phyloP scores from a whole-genome alignment of 2,888 invertebrate species.

The Oscheius sp. region DNA sequence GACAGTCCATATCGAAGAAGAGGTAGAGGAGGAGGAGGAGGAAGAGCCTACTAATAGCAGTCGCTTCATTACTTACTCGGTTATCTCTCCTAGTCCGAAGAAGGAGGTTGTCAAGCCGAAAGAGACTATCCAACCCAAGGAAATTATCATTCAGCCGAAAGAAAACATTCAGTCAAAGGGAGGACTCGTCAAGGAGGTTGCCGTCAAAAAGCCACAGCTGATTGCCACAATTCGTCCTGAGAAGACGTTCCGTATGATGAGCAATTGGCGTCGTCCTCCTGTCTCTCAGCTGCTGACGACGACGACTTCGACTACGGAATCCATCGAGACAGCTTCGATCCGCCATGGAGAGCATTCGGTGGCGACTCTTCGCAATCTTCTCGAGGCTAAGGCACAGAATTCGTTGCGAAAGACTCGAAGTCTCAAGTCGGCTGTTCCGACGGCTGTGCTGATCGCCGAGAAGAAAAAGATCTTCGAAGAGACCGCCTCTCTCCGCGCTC shows the following conservation, averaged over 20 bases:
- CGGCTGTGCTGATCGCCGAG: constrained; percentile 5
- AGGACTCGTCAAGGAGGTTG: too few relatives aligned
- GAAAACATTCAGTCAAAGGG: too few relatives aligned
- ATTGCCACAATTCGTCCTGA: too few relatives aligned
- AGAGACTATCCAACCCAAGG: too few relatives aligned
- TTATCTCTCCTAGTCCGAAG: too few relatives aligned
- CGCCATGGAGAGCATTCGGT: constrained; percentile 5
- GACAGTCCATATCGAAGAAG: not conserved
- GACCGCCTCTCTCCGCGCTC: too few relatives aligned
- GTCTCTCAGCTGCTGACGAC: not conserved
- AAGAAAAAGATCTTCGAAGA: not conserved
- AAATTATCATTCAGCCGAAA: too few relatives aligned
- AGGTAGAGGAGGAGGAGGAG: not conserved
- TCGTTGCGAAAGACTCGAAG: constrained; percentile 2
- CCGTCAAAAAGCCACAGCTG: too few relatives aligned
- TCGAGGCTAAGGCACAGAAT: not conserved
- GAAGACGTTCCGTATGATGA: not conserved
- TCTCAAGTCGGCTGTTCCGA: not conserved
- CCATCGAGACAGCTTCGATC: not conserved
- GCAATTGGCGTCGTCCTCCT: not conserved
- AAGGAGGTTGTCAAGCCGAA: too few relatives aligned
- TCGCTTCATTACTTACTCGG: not conserved
- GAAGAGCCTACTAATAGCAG: not conserved
- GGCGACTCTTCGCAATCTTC: constrained; percentile 1
- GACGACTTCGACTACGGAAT: not conserved